phyloP scores from a whole-genome alignment of 2,888 invertebrate species.

The Auanema freiburgensis region DNA sequence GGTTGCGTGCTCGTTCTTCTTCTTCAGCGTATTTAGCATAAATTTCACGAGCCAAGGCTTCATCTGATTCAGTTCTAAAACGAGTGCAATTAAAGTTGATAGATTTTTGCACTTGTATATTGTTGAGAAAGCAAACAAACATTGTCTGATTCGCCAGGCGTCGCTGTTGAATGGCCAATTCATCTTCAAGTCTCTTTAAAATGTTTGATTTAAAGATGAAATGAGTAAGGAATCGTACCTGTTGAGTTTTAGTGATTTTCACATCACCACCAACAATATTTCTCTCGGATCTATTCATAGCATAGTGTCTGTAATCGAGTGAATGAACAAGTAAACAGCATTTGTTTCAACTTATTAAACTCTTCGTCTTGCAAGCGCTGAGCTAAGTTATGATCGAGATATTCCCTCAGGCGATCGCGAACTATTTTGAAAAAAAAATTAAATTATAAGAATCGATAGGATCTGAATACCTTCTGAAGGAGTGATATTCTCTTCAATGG shows the following conservation, averaged over 20 bases:
- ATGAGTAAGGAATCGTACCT: constrained; percentile 2
- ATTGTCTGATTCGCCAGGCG: constrained; percentile 9
- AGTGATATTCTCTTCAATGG: constrained; percentile 11
- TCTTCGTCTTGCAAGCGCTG: constrained; percentile 21
- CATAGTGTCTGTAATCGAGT: constrained; percentile 15
- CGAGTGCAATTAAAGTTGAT: constrained; percentile 3
- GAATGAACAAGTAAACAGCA: not conserved
- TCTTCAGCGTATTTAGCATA: constrained; percentile 14
- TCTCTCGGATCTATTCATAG: constrained; percentile 15
- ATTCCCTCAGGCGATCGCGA: constrained; percentile 11
- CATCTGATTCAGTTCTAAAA: constrained; percentile 21
- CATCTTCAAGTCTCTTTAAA: constrained; percentile 11
- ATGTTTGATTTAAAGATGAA: too few species aligned
- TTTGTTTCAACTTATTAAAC: constrained; percentile 9
- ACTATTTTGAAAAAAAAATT: constrained; percentile 12
- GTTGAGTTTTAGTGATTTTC: constrained; percentile 11
- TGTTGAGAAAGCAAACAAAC: constrained; percentile 7
- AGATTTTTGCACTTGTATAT: too few species aligned
- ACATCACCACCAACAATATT: constrained; percentile 15
- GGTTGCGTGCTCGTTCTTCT: constrained; percentile 5
- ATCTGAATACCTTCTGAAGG: constrained; percentile 13
- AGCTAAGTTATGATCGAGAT: constrained; percentile 19
- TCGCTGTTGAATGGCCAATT: constrained; percentile 11
- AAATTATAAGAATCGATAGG: not conserved
- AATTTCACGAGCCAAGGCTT: constrained; percentile 18